Base-by-base conservation (phyloP, 2,113 vertebrate genomes). In the Cynoglossus semilaevis region DNA sequence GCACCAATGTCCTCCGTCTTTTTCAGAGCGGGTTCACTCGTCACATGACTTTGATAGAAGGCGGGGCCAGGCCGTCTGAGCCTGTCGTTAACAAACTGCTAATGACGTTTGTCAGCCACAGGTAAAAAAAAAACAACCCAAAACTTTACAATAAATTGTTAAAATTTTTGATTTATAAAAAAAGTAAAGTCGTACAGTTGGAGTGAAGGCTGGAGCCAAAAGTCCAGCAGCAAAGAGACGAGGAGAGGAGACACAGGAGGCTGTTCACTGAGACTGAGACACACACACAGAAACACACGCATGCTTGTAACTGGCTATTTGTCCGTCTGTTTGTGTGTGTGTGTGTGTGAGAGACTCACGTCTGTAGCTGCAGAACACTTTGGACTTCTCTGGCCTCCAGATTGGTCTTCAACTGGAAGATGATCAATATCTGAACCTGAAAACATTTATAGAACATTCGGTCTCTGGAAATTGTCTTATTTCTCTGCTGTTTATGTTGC, bases 11-110 rank as follows among this genome's bases (percentile, higher is more conserved):
- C 94, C 37, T 88, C 56, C 1, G 86, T 90, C 0, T 15, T 81
- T 14, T 72, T 89, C 92, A 95, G 94, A 67, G 92, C 93, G 0
- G 92, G 90, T 71, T 98, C 96, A 0, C 94, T 95, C 43, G 88
- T 85, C 79, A 98, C 93, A 7, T 68, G 51, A 37, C 96, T 95
- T 1, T 94, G 88, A 83, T 96, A 97, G 78, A 88, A 88, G 0
- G 85, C 75, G 46, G 47, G 63, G 34, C 40, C 67, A 3, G 64
- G 44, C 0, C 35, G 13, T 0, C 11, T 18, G 38, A 58, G 49
- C 51, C 85, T 85, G 56, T 57, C 45, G 29, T 41, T 15, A n/a
- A n/a, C n/a, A n/a, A n/a, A n/a, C n/a, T n/a, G n/a, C n/a, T n/a
- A 42, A 10, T 48, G 19, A 63, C 5, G 38, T 11, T 13, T 14